These are phyloP conservation scores for Acyrthosiphon pisum DNA, from an alignment of 1,140 invertebrate genomes.

Conservation along the genomic window DNA sequence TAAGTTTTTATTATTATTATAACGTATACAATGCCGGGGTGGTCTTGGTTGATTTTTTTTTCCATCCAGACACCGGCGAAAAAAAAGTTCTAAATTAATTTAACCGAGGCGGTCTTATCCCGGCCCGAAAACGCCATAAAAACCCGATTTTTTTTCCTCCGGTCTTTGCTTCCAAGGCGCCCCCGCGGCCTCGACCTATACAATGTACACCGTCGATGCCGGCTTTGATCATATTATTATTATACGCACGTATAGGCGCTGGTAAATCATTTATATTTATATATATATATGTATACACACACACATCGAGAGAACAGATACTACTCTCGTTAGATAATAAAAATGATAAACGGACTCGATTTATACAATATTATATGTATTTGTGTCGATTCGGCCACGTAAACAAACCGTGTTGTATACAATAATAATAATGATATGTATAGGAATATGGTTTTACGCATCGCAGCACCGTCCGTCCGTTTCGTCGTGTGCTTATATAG, in stretches of 20 bases:
- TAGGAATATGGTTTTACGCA: neutral
- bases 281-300: neutral
- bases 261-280: neutral
- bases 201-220: neutral
- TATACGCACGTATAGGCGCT: neutral
- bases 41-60: constrained; percentile 21
- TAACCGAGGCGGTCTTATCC: neutral
- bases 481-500: neutral
- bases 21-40: constrained; percentile 49
- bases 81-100: constrained; percentile 49
- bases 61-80: constrained; percentile 22
- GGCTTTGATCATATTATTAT: constrained; percentile 37
- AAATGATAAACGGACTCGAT: constrained; percentile 41
- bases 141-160: constrained; percentile 4
- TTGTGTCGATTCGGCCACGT: constrained; percentile 26
- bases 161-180: neutral
- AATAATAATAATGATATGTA: neutral
- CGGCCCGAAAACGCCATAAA: constrained; percentile 33
- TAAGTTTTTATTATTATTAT: constrained; percentile 49
- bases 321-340: constrained; percentile 49
- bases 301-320: neutral
- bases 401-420: neutral
- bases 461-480: neutral
- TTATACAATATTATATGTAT: neutral
- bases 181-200: neutral